Evolutionary conservation across 2,113 vertebrate genomes (phyloP).

Genomic region (Chloroceryle aenea): DNA sequence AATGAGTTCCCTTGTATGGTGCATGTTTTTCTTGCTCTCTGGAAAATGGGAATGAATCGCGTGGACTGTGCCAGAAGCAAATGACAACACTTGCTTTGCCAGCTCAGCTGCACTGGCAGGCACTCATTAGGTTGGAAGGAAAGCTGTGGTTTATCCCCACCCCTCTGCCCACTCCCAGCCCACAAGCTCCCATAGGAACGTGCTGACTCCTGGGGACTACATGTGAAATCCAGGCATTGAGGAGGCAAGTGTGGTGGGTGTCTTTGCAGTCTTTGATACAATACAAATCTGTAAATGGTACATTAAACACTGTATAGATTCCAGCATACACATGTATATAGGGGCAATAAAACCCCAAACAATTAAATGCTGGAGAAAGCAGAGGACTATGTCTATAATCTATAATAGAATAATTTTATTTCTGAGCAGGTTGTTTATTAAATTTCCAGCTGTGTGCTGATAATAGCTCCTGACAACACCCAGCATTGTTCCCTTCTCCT

Average conservation of each 20-base stretch:
- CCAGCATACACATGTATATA: not conserved
- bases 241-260: not conserved
- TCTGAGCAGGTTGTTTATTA: conserved; percentile 36
- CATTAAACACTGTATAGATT: not conserved
- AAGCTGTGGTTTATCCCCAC: conserved; percentile 42
- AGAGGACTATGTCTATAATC: not conserved
- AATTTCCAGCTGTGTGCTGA: not conserved
- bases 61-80: conserved; percentile 57
- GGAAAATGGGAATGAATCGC: not conserved
- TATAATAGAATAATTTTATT: conserved; percentile 15
- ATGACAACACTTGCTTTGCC: conserved; percentile 32
- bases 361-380: not conserved
- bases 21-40: not conserved
- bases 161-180: conserved; percentile 54
- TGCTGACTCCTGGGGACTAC: not conserved
- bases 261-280: not conserved
- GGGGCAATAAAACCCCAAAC: not conserved
- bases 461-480: conserved; percentile 9
- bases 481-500: conserved; percentile 11
- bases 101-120: conserved; percentile 70
- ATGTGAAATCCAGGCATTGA: not conserved
- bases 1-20: not conserved
- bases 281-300: not conserved
- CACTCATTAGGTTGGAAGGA: conserved; percentile 43
- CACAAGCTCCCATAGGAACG: conserved; percentile 11